Conservation (phyloP, 2,113 vertebrate species). For the Centropristis striata region DNA sequence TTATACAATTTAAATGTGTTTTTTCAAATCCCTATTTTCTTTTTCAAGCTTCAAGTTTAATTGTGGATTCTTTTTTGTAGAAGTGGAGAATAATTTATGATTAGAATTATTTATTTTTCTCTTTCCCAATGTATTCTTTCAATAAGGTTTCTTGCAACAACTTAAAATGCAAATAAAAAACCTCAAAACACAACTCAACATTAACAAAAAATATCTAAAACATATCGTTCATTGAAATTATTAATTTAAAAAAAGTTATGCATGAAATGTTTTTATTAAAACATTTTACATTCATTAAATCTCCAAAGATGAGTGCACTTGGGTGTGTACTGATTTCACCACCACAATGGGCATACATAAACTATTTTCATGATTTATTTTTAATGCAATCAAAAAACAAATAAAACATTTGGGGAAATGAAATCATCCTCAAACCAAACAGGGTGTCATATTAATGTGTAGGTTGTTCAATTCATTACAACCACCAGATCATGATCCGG, state of each 20-base stretch:
- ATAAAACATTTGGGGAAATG: slow-evolving; percentile 22
- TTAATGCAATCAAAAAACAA: slow-evolving; percentile 67
- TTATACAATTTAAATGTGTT: too few relatives aligned
- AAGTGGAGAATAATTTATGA: too few relatives aligned
- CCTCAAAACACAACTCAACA: not conserved
- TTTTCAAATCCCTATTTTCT: too few relatives aligned
- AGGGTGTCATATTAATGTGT: not conserved
- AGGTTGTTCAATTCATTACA: not conserved
- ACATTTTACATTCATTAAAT: slow-evolving; percentile 35
- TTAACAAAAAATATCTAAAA: not conserved
- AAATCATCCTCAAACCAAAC: slow-evolving; percentile 21
- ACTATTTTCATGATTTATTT: slow-evolving; percentile 35
- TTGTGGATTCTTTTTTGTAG: too few relatives aligned
- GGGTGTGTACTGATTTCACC: slow-evolving; percentile 18
- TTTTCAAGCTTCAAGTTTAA: too few relatives aligned
- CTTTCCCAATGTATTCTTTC: too few relatives aligned
- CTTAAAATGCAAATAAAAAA: not conserved
- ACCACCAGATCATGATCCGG: not conserved
- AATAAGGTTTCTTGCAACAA: too few relatives aligned
- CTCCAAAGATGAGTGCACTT: slow-evolving; percentile 32
- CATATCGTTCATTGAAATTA: too few relatives aligned
- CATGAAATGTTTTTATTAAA: slow-evolving; percentile 40
- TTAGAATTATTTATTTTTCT: too few relatives aligned
- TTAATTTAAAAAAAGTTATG: not conserved
- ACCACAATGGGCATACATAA: slow-evolving; percentile 3